phyloP scores from a whole-genome alignment of 2,113 vertebrate genomes.

The Silurus meridionalis region DNA sequence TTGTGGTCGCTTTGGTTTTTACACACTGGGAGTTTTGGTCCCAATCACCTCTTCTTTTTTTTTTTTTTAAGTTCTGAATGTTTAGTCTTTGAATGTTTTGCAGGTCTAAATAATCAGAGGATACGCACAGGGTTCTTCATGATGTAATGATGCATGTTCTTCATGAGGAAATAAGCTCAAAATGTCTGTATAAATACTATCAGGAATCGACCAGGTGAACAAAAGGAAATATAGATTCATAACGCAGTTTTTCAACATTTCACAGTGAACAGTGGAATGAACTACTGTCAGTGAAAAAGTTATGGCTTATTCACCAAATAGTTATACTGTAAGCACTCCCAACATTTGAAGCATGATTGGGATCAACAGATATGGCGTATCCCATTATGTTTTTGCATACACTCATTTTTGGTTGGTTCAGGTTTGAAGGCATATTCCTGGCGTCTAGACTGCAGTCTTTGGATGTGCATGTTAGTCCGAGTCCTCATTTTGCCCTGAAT shows the following conservation, averaged over 20 bases:
- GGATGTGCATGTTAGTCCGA: not conserved
- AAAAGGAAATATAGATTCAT: not conserved
- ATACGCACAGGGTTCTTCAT: not conserved
- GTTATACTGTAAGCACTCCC: not conserved
- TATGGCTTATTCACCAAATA: not conserved
- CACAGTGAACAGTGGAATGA: not conserved
- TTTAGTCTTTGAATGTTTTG: not conserved
- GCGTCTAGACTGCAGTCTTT: slow-evolving; percentile 7
- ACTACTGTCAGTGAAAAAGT: not conserved
- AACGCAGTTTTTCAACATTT: not conserved
- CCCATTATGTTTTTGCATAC: not conserved
- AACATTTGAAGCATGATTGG: not conserved
- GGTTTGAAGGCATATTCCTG: not conserved
- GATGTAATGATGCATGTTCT: no score
- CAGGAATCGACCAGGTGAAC: not conserved
- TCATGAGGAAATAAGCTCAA: not conserved
- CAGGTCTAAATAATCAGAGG: not conserved
- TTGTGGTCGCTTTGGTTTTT: slow-evolving; percentile 9
- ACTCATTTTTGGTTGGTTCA: not conserved
- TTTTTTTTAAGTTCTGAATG: not conserved
- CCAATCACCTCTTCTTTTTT: not conserved
- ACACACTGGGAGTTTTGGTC: not conserved
- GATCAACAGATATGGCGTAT: not conserved
- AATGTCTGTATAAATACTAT: not conserved
- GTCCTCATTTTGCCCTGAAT: not conserved